phyloP scores from a whole-genome alignment of 2,797 vertebrate genomes.

The Mallotus villosus region DNA sequence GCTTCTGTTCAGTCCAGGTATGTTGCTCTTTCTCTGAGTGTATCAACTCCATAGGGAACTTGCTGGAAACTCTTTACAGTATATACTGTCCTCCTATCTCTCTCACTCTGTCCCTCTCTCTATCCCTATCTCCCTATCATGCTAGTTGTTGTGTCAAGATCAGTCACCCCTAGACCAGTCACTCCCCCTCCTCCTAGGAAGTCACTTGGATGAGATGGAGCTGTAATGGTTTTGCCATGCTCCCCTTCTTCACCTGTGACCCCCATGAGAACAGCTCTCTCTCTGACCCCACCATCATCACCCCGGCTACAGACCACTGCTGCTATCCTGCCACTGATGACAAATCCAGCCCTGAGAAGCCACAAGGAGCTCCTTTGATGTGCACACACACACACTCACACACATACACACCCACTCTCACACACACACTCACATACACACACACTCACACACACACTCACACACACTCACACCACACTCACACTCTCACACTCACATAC shows the following conservation, averaged over 20 bases:
- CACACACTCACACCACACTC: no score
- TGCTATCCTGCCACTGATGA: constrained; percentile 31
- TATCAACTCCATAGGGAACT: not conserved
- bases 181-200: not conserved
- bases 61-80: not conserved
- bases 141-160: not conserved
- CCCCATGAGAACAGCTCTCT: constrained; percentile 21
- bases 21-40: no score
- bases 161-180: no score
- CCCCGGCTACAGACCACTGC: no score
- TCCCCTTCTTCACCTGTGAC: constrained; percentile 29
- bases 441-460: not conserved
- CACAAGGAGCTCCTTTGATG: constrained; percentile 5
- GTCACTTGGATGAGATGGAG: not conserved
- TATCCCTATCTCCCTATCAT: not conserved
- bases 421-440: constrained; percentile 3
- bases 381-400: constrained; percentile 5
- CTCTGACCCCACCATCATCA: no score
- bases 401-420: not conserved
- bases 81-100: no score
- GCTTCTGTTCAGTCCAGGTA: no score
- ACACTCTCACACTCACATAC: not conserved
- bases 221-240: constrained; percentile 18
- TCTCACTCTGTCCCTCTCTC: not conserved
- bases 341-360: constrained; percentile 36